Percentiles rank a stretch among this genome's conserved stretches.
Evolutionary conservation across 2,113 vertebrate species (phyloP).

Genomic region (Corythornis vintsioides): DNA sequence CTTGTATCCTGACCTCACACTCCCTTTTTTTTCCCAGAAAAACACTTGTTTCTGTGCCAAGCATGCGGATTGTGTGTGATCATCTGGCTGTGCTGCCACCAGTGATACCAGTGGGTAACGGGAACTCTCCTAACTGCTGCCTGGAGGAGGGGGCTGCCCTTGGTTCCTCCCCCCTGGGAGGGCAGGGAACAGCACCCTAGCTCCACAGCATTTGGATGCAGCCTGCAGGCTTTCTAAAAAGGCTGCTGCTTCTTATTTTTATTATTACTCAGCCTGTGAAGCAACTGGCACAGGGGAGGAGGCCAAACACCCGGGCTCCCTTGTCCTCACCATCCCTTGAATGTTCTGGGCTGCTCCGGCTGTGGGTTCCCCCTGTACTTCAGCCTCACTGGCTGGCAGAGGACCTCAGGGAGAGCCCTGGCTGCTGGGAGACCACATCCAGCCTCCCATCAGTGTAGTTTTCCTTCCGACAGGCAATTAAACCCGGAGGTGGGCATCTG

Average conservation of each 20-base stretch:
- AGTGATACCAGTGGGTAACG: background rate
- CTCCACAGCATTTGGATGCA: too few species aligned
- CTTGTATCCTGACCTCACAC: background rate
- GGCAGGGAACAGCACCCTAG: too few species aligned
- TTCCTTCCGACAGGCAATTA: background rate
- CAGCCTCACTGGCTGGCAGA: background rate
- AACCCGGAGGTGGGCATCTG: conserved; percentile 2
- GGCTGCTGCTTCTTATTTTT: too few species aligned
- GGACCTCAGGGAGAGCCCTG: background rate
- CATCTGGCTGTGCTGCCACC: background rate
- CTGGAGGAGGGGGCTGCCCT: too few species aligned
- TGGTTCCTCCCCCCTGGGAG: too few species aligned
- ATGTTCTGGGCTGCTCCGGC: too few species aligned
- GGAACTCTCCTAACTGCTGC: background rate
- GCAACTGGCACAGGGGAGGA: too few species aligned
- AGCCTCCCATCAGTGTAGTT: background rate
- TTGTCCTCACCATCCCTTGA: too few species aligned
- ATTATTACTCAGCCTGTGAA: too few species aligned
- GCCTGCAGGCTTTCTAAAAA: too few species aligned
- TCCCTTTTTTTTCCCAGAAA: background rate
- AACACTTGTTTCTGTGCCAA: background rate
- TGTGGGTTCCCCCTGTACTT: background rate
- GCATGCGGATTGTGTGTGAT: background rate
- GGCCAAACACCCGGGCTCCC: too few species aligned
- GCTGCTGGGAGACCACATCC: fast-evolving